Evolutionary conservation across 2,888 invertebrate genomes (phyloP), one percentile per base, ranked within the genome.

Genomic region (Rutpela maculata): DNA sequence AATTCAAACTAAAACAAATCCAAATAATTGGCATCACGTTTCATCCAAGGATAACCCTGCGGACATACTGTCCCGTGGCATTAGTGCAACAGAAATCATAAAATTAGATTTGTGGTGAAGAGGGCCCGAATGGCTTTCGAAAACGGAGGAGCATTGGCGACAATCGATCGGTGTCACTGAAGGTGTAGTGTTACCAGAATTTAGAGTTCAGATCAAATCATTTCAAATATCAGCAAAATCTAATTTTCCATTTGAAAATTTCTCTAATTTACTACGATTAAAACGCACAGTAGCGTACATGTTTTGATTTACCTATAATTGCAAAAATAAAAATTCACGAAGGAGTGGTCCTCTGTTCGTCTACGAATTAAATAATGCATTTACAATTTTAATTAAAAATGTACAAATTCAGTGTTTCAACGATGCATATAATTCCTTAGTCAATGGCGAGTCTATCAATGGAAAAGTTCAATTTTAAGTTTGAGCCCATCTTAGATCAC

Each of bases 91-190:
- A 11, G 38, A 43, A 55, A 18, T 72, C 9, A 31, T 17, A 31
- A 9, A 56, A 0, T 66, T n/a, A 15, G 12, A 56, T 9, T 26
- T 78, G n/a, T 78, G 78, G 78, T 78, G 78, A n/a, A n/a, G n/a
- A n/a, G n/a, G n/a, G n/a, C n/a, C n/a, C n/a, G 78, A 12, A 57
- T 77, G 73, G 73, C 55, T 77, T 3, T 18, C 18, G n/a, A n/a
- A n/a, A n/a, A n/a, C n/a, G n/a, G n/a, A n/a, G n/a, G n/a, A n/a
- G n/a, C n/a, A n/a, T n/a, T n/a, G 59, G 59, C 59, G 19, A 11
- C 17, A 18, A 19, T 59, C 7, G 19, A 38, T 3, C 6, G 9
- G 38, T 38, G 38, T 38, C 38, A 38, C 38, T 38, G 38, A 38
- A 38, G 11, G 11, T 3, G 38, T 38, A 11, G 38, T 38, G 38